phyloP scores from a whole-genome alignment of 1,140 invertebrate species.

The Globodera ellingtonae region DNA sequence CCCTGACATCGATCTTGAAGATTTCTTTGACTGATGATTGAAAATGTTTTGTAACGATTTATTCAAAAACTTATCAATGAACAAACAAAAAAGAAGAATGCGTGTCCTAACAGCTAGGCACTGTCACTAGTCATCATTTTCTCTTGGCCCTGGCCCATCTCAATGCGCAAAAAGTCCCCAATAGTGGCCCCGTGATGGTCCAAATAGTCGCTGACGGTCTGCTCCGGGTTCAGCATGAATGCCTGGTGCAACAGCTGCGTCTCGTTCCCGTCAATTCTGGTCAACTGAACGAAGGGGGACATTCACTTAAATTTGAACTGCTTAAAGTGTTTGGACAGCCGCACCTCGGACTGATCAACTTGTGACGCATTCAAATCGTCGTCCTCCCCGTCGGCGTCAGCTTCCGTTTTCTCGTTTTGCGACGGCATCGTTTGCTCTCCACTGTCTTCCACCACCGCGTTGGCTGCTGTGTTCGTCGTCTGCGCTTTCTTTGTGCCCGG shows the following conservation, averaged over 20 bases:
- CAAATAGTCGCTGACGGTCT: slow-evolving; percentile 59
- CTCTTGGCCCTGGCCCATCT: slow-evolving; percentile 48
- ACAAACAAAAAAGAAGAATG: not conserved
- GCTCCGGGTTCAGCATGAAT: slow-evolving; percentile 62
- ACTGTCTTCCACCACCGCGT: not conserved
- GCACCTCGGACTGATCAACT: slow-evolving; percentile 45
- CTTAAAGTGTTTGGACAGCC: not conserved
- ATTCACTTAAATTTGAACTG: slow-evolving; percentile 2
- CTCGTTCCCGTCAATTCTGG: slow-evolving; percentile 57
- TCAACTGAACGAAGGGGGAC: slow-evolving; percentile 31
- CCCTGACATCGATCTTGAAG: slow-evolving; percentile 38
- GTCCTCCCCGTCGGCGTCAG: slow-evolving; percentile 15
- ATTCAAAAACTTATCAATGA: slow-evolving; percentile 5
- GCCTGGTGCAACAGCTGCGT: slow-evolving; percentile 56
- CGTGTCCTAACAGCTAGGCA: not conserved
- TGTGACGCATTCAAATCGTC: slow-evolving; percentile 31
- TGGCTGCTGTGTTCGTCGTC: not conserved
- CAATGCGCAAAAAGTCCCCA: slow-evolving; percentile 52
- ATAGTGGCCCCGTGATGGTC: slow-evolving; percentile 55
- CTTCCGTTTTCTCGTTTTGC: slow-evolving; percentile 17
- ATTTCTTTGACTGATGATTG: slow-evolving; percentile 42
- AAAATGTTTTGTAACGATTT: too few relatives aligned
- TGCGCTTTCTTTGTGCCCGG: not conserved
- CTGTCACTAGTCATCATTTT: not conserved
- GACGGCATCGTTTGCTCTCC: slow-evolving; percentile 4